These are phyloP conservation scores for Podarcis raffonei DNA, from an alignment of 2,113 vertebrate species.

Conservation along the genomic window DNA sequence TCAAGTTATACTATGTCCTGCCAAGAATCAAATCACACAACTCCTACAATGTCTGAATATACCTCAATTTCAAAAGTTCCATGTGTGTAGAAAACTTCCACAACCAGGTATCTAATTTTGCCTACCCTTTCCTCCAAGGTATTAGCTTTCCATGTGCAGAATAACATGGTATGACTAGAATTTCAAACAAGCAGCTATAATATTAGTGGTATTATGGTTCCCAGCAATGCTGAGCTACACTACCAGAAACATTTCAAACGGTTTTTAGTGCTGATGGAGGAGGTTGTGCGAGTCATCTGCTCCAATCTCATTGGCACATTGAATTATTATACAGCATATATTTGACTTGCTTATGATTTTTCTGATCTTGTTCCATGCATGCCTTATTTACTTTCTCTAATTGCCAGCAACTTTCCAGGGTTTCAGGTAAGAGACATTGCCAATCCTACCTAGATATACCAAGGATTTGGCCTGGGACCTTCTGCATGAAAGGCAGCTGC, in stretches of 20 bases:
- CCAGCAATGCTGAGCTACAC: too few species aligned
- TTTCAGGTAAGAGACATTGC: too few species aligned
- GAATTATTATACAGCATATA: not conserved
- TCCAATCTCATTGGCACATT: not conserved
- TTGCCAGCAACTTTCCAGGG: too few species aligned
- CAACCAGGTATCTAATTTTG: not conserved
- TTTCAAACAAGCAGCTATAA: not conserved
- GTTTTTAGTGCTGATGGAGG: not conserved
- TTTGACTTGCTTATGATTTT: not conserved
- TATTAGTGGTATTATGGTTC: not conserved
- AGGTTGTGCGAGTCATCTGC: not conserved
- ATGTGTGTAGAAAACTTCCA: too few species aligned
- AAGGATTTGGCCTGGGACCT: too few species aligned
- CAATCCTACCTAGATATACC: too few species aligned
- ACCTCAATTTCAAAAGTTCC: too few species aligned
- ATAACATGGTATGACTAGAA: too few species aligned
- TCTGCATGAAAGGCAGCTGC: too few species aligned
- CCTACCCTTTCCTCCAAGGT: not conserved
- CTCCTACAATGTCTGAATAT: not conserved
- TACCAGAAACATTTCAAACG: not conserved
- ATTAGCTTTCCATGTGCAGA: not conserved
- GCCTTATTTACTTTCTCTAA: not conserved
- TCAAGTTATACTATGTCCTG: not conserved
- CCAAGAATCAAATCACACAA: not conserved
- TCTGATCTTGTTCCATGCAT: not conserved